Evolutionary conservation across 2,888 invertebrate genomes (phyloP).

Genomic region (Conops quadrifasciatus): DNA sequence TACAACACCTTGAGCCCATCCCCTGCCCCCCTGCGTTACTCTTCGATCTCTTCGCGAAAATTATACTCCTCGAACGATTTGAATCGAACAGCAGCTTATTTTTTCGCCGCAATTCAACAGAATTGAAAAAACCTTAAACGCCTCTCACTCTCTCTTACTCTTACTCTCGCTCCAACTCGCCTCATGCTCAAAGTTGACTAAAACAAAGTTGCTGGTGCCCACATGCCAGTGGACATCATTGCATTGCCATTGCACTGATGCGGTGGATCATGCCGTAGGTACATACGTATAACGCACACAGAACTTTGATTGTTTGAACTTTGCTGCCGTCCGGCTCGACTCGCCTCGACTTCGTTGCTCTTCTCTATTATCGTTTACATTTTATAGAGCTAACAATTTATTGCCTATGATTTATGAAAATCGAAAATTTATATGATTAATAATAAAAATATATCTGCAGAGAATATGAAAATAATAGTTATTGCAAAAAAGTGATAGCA

Average conservation of each 20-base stretch:
- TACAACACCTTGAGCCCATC: background rate
- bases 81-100: background rate
- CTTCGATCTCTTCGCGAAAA: background rate
- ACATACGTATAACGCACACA: too few species aligned
- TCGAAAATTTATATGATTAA: conserved; percentile 25
- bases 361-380: conserved; percentile 13
- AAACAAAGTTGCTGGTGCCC: conserved; percentile 17
- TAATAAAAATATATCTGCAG: background rate
- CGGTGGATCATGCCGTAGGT: background rate
- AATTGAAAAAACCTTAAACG: background rate
- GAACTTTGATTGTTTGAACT: conserved; percentile 26
- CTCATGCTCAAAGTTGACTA: background rate
- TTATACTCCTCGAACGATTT: background rate
- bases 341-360: background rate
- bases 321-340: background rate
- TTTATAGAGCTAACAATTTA: conserved; percentile 18
- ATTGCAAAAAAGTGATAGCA: too few species aligned
- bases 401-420: conserved; percentile 30
- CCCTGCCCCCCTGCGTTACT: background rate
- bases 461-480: too few species aligned
- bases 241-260: background rate
- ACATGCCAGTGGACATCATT: background rate
- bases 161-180: background rate
- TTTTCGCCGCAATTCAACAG: background rate
- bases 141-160: background rate